These are phyloP conservation scores for Notodonta dromedarius DNA, from an alignment of 2,888 invertebrate species.

Conservation along the genomic window DNA sequence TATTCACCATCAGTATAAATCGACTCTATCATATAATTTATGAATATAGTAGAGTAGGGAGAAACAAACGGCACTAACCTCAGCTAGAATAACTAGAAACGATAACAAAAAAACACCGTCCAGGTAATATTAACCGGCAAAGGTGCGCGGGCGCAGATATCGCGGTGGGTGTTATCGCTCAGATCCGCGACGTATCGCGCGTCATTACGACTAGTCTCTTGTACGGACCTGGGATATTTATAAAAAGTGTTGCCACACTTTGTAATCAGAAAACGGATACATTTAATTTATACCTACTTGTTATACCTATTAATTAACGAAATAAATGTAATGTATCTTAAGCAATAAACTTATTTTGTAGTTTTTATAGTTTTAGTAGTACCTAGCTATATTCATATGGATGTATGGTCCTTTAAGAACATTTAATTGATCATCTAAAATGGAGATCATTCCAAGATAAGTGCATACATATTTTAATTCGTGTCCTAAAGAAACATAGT, in stretches of 20 bases:
- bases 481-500: conserved; percentile 10
- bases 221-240: conserved; percentile 45
- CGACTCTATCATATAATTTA: too few relatives aligned
- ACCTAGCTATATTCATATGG: too few relatives aligned
- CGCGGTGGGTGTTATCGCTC: conserved; percentile 45
- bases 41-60: too few relatives aligned
- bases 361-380: too few relatives aligned
- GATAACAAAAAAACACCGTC: not conserved
- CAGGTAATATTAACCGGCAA: conserved; percentile 20
- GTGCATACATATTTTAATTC: not conserved
- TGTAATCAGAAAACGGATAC: not conserved
- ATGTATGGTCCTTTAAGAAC: too few relatives aligned
- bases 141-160: conserved; percentile 20
- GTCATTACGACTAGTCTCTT: conserved; percentile 47
- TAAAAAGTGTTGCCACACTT: conserved; percentile 31
- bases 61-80: not conserved
- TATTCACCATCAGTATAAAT: too few relatives aligned
- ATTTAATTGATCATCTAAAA: too few relatives aligned
- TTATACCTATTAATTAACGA: too few relatives aligned
- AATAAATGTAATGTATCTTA: too few relatives aligned
- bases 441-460: too few relatives aligned
- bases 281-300: not conserved
- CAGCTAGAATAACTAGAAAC: not conserved
- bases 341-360: too few relatives aligned
- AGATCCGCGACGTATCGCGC: conserved; percentile 41